Evolutionary conservation across 2,888 invertebrate species (phyloP), one percentile per base, ranked within the genome.

Genomic region (Malacosoma neustria): DNA sequence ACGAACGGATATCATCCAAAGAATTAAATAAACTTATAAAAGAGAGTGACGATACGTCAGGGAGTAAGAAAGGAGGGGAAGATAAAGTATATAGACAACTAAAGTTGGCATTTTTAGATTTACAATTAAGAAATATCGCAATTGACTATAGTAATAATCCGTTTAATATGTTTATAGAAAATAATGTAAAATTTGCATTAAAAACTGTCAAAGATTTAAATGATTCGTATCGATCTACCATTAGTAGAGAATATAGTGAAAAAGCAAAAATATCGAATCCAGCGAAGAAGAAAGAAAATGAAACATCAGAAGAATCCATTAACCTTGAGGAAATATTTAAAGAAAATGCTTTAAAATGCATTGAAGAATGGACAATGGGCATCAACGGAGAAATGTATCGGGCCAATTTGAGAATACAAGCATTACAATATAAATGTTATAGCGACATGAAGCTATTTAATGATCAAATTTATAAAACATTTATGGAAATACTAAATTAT

Each of bases 341-440:
- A 52, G 38, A 49, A 29, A 81, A 82, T 45, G 72, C 67, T 36
- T 43, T 81, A 11, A 84, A 75, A 56, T 82, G 80, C 48, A 57
- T 88, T 11, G 77, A 87, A 13, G 90, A 91, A 62, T 91, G 90
- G 89, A 68, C 70, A 11, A 80, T 81, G 59, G 89, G 86, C 6
- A 59, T 88, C 3, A 74, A 80, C 37, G 89, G 88, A 13, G 91
- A 91, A 71, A 73, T 80, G 52, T 76, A 69, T 39, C 72, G 91
- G 44, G 73, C 77, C 1, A 71, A 61, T 33, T 53, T 86, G 33
- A 79, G 89, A 33, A 54, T 88, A 38, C 44, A 55, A 14, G 74
- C 65, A 45, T 50, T 73, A 45, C 67, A 79, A 44, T 51, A 77
- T 49, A 70, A 84, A 65, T 72, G 77, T 45, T 67, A 70, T 35